Evolutionary conservation across 2,797 vertebrate genomes (phyloP).

Genomic region (Trachops cirrhosus): DNA sequence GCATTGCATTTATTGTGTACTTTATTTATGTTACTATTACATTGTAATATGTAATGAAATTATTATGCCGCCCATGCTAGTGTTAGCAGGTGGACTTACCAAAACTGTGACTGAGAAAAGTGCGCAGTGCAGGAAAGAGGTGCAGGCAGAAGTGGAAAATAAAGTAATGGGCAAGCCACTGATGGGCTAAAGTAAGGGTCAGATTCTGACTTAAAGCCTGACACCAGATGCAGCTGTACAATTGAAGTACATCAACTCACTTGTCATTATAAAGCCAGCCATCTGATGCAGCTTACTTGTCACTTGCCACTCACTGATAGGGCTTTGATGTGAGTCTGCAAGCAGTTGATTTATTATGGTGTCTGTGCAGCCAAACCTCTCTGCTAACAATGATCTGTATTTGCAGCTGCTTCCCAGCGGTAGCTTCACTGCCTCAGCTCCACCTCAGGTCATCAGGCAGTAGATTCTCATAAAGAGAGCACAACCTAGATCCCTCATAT

Average conservation of each 20-base stretch:
- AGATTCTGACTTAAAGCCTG: not conserved
- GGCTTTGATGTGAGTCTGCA: not conserved
- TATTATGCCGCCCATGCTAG: not conserved
- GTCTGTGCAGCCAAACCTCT: not conserved
- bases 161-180: not conserved
- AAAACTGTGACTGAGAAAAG: not conserved
- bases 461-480: too few species aligned
- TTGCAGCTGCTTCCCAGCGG: not conserved
- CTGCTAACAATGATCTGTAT: not conserved
- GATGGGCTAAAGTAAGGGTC: not conserved
- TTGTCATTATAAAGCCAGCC: too few species aligned
- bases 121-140: not conserved
- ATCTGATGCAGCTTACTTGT: not conserved
- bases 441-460: not conserved
- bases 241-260: too few species aligned
- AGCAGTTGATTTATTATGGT: not conserved
- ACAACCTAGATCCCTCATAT: not conserved
- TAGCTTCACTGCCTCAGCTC: too few species aligned
- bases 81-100: not conserved
- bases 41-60: not conserved
- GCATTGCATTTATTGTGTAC: not conserved
- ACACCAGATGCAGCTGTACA: too few species aligned
- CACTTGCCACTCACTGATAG: not conserved
- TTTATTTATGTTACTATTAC: not conserved
- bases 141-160: not conserved